Evolutionary conservation across 1,140 invertebrate species (phyloP), one percentile per base, ranked within the genome.

Genomic region (Panagrolaimus sp.): DNA sequence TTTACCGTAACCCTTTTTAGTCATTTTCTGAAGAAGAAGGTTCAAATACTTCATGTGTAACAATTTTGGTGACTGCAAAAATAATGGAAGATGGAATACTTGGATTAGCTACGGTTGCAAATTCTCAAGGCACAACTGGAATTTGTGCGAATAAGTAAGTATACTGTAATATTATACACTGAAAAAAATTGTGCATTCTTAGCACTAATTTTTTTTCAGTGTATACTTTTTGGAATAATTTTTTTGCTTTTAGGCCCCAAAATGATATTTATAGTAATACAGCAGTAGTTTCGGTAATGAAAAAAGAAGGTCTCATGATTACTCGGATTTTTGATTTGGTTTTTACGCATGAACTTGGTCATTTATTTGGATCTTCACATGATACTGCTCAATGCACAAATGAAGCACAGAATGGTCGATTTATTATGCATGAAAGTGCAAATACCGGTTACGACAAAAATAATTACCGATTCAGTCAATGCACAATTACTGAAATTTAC

Each of bases 291-390:
- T 66, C 68, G 0, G 76, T 79, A 6, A 62, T 55, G 7, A 74
- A 73, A 46, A 64, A 68, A 45, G 28, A 67, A 6, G 73, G 69
- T 24, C 38, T 76, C 38, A 76, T 76, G 75, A 79, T 76, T 47
- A 76, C 75, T 21, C 76, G 75, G 12, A 73, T 76, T 45, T 77
- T 76, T 32, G 75, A 76, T 48, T 45, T 76, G 10, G 77, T 76
- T 26, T 43, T 73, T 43, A 77, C 75, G 24, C 75, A 76, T 58
- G 75, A 76, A 52, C 10, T 76, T 43, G 75, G 75, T 2, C 75
- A 76, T 63, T 46, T 68, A 17, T 76, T 71, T 62, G 75, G 75
- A 26, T 43, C 65, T 43, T 4, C 43, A 43, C 75, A 76, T 46
- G 73, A 74, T 62, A 69, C 76, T 38, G 62, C 47, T 21, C 76